These are phyloP conservation scores for Neodiprion lecontei DNA, from an alignment of 1,140 invertebrate species.

Conservation along the genomic window DNA sequence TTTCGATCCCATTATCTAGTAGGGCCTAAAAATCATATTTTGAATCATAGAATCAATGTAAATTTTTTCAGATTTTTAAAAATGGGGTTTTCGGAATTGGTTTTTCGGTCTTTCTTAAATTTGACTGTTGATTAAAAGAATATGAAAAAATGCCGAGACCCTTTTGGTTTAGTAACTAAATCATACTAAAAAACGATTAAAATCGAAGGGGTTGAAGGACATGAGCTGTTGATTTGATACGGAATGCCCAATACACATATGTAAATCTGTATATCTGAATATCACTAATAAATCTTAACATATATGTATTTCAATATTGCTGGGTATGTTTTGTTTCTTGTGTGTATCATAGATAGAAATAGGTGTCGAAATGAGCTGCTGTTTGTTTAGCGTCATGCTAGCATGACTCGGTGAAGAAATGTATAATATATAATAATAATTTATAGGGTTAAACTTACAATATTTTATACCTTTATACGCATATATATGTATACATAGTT, in stretches of 20 bases:
- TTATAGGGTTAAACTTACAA: slow-evolving; percentile 27
- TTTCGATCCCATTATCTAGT: too few species aligned
- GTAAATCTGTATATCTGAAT: neutral
- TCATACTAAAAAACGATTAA: too few species aligned
- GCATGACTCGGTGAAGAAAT: slow-evolving; percentile 5
- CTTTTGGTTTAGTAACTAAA: too few species aligned
- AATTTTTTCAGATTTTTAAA: too few species aligned
- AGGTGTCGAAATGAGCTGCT: slow-evolving; percentile 56
- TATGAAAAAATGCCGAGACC: too few species aligned
- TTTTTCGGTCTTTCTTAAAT: too few species aligned
- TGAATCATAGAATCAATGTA: too few species aligned
- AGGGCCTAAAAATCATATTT: too few species aligned
- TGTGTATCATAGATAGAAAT: slow-evolving; percentile 54
- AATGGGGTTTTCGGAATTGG: too few species aligned
- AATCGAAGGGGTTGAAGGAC: too few species aligned
- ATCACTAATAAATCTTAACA: neutral
- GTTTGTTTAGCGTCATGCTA: slow-evolving; percentile 14
- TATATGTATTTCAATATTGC: slow-evolving; percentile 6
- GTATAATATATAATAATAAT: slow-evolving; percentile 35
- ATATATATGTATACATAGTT: slow-evolving; percentile 5
- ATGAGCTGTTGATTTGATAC: too few species aligned
- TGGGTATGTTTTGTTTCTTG: slow-evolving; percentile 32
- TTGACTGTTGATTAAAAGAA: too few species aligned
- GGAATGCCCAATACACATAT: neutral
- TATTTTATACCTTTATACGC: slow-evolving; percentile 30